phyloP scores from a whole-genome alignment of 1,140 invertebrate species.

The Scaptomyza hsui region DNA sequence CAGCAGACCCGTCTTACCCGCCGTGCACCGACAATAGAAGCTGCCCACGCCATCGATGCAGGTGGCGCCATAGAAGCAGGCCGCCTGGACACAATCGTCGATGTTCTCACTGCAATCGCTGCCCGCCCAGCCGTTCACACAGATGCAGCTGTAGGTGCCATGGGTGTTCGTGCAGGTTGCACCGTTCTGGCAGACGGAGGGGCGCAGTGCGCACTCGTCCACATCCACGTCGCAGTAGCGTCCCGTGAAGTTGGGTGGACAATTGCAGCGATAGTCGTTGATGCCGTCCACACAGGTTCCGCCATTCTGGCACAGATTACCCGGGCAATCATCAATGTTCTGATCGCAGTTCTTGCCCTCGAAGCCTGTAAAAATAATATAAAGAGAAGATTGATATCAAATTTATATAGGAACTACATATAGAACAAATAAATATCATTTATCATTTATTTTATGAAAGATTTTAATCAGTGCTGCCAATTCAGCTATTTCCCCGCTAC shows the following conservation, averaged over 20 bases:
- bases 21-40: slow-evolving; percentile 97
- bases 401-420: no score
- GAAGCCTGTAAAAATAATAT: slow-evolving; percentile 87
- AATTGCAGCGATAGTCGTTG: slow-evolving; percentile 94
- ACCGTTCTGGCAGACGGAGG: slow-evolving; percentile 95
- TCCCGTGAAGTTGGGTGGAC: slow-evolving; percentile 94
- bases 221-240: slow-evolving; percentile 92
- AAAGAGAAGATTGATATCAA: no score
- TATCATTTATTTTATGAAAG: no score
- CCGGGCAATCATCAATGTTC: slow-evolving; percentile 95
- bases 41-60: slow-evolving; percentile 97
- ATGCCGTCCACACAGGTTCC: slow-evolving; percentile 95
- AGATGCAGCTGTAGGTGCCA: slow-evolving; percentile 97
- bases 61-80: slow-evolving; percentile 98
- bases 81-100: slow-evolving; percentile 95
- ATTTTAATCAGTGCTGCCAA: no score
- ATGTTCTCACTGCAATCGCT: slow-evolving; percentile 96
- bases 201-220: slow-evolving; percentile 91
- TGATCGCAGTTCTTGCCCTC: slow-evolving; percentile 94
- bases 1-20: slow-evolving; percentile 96
- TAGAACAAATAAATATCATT: no score
- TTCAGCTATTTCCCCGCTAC: no score
- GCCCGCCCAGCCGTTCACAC: slow-evolving; percentile 97
- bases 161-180: slow-evolving; percentile 96
- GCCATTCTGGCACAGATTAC: slow-evolving; percentile 95